Evolutionary conservation across 2,113 vertebrate genomes (phyloP), one percentile per base, ranked within the genome.

Genomic region (Bombycilla garrulus): DNA sequence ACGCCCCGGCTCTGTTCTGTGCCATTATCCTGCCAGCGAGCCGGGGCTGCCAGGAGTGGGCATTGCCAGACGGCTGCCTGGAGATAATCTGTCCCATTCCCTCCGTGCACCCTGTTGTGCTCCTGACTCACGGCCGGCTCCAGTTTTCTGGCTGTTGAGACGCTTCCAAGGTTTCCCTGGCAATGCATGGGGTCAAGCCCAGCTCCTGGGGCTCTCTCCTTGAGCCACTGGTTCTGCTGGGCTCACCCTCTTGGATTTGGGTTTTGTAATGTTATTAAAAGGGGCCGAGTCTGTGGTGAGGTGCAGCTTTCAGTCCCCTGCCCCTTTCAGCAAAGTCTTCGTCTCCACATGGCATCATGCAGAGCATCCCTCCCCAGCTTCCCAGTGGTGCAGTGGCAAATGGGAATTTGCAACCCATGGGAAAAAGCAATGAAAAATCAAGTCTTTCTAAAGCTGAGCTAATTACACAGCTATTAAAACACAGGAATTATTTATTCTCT

Each of bases 11-110:
- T 86, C 84, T 33, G 12, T 31, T 80, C 80, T 38, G 48, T 9
- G 26, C 66, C 81, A 31, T 96, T 95, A 72, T 91, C n/a, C 35
- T 8, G 4, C 71, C 10, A 2, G 48, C 1, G 3, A 91, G 71
- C 50, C 0, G 0, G 31, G 33, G 50, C 83, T 93, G 92, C 92
- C 88, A 85, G 86, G 66, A 88, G 58, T 11, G 5, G 86, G 80
- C 86, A 88, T 83, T 96, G 89, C 95, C 83, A 83, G 89, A 82
- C 38, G 2, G 80, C 94, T 95, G 93, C 96, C 60, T 94, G 91
- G 95, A 92, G 93, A 96, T 95, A 93, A 95, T 93, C 96, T 92
- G 53, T 26, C 61, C 80, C 70, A 9, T 53, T 90, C 58, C 74
- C 66, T 86, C 94, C 15, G 0, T 19, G 48, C 78, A 48, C 78